Evolutionary conservation across 2,888 invertebrate genomes (phyloP).

Genomic region (Pandemis cinnamomeana): DNA sequence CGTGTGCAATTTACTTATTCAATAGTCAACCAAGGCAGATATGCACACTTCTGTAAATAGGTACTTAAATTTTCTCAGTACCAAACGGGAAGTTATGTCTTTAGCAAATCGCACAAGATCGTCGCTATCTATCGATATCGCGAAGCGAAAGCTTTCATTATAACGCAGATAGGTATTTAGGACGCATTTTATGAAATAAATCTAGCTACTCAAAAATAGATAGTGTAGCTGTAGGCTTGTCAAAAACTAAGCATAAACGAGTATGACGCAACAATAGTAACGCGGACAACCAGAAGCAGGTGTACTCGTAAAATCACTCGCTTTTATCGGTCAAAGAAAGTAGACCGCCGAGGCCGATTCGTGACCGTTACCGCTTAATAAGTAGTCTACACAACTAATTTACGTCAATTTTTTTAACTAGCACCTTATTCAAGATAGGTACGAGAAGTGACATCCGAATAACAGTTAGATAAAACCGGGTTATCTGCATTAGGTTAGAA

Average conservation of each 20-base stretch:
- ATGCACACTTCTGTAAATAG: neutral
- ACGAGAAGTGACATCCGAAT: constrained; percentile 71
- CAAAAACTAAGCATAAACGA: constrained; percentile 27
- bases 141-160: constrained; percentile 7
- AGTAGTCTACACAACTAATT: constrained; percentile 57
- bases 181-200: neutral
- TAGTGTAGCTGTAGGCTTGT: neutral
- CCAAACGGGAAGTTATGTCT: neutral
- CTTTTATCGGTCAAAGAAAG: constrained; percentile 72
- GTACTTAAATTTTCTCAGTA: neutral
- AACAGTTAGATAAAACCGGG: constrained; percentile 80
- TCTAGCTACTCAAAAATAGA: neutral
- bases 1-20: constrained; percentile 43
- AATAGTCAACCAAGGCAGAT: constrained; percentile 39
- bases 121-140: neutral
- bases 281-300: constrained; percentile 47
- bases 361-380: constrained; percentile 54
- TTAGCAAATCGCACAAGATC: neutral
- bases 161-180: neutral
- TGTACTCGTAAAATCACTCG: constrained; percentile 51
- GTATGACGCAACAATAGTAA: constrained; percentile 53
- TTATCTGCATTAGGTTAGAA: constrained; percentile 65
- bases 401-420: constrained; percentile 77
- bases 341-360: constrained; percentile 55
- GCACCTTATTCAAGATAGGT: constrained; percentile 69